Conservation (phyloP, 2,888 invertebrate genomes). For the Anthoptus insignis region DNA sequence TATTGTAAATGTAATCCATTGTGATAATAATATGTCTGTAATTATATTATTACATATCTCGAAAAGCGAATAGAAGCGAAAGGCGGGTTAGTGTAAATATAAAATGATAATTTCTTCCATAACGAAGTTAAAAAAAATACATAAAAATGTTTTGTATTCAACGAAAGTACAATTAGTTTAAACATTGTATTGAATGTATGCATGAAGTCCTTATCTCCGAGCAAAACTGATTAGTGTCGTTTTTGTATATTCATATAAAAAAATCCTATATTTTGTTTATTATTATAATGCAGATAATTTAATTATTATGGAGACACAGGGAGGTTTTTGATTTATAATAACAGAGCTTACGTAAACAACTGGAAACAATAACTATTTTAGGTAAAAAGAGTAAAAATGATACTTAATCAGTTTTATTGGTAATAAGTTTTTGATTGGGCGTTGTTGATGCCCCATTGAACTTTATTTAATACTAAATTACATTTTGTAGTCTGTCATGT, state of each 20-base stretch:
- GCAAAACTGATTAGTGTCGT: constrained; percentile 18
- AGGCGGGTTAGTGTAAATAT: constrained; percentile 25
- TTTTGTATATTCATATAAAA: constrained; percentile 22
- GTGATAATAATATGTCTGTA: constrained; percentile 63
- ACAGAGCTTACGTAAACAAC: constrained; percentile 22
- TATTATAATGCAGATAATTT: neutral
- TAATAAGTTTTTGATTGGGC: too few species aligned
- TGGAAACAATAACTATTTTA: constrained; percentile 22
- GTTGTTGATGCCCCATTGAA: too few species aligned
- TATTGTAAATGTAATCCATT: constrained; percentile 55
- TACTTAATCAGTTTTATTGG: constrained; percentile 22
- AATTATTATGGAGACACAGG: constrained; percentile 4
- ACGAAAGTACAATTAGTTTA: constrained; percentile 53
- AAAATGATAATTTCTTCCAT: constrained; percentile 4
- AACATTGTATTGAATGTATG: constrained; percentile 18
- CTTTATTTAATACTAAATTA: too few species aligned
- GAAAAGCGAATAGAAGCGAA: constrained; percentile 32
- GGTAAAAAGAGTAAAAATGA: neutral
- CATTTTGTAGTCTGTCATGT: neutral
- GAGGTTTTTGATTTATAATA: neutral
- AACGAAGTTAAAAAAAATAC: constrained; percentile 38
- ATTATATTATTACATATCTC: constrained; percentile 59
- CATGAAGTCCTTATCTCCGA: neutral
- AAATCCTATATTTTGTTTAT: constrained; percentile 18
- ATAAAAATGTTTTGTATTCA: constrained; percentile 49